A percentile compares a stretch with the other conserved stretches of the same genome.
These are phyloP conservation scores for Drosophila kuntzei DNA, from an alignment of 2,888 invertebrate species.

Conservation along the genomic window DNA sequence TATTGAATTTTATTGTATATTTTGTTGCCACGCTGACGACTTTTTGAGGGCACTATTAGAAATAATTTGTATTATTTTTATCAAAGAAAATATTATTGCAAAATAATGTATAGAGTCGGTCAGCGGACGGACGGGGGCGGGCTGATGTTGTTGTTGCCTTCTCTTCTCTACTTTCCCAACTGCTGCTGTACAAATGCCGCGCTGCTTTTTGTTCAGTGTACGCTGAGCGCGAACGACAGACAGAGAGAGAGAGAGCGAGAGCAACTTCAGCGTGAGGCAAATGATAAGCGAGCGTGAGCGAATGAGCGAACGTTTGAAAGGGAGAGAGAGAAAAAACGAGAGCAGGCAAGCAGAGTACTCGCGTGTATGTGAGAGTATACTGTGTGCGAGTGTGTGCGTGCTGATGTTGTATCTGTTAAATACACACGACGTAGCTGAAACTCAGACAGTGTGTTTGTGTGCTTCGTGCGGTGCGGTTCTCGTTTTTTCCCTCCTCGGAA, in stretches of 20 bases:
- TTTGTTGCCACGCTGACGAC: constrained; percentile 46
- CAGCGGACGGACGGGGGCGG: constrained; percentile 27
- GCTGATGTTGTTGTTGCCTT: constrained; percentile 74
- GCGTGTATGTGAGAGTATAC: constrained; percentile 13
- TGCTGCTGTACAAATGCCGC: constrained; percentile 75
- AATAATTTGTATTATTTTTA: constrained; percentile 56
- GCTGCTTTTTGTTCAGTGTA: constrained; percentile 75
- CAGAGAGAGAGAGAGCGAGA: constrained; percentile 39
- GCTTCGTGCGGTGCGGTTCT: constrained; percentile 83
- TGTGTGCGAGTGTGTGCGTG: constrained; percentile 21
- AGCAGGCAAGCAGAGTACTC: constrained; percentile 36
- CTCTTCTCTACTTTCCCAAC: constrained; percentile 76
- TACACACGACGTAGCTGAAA: constrained; percentile 76
- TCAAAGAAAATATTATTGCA: constrained; percentile 53
- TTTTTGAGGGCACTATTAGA: constrained; percentile 27
- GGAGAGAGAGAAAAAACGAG: constrained; percentile 50
- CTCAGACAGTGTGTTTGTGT: constrained; percentile 83
- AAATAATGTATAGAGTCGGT: constrained; percentile 60
- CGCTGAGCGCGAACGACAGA: constrained; percentile 29
- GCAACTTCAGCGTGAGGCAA: constrained; percentile 19
- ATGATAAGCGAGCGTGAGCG: constrained; percentile 50
- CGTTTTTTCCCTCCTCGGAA: constrained; percentile 65
- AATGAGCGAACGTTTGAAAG: constrained; percentile 12
- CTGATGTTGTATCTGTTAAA: constrained; percentile 70
- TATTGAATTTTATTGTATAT: constrained; percentile 13